Conservation (phyloP, 2,797 vertebrate species). For the Sebastes variabilis region DNA sequence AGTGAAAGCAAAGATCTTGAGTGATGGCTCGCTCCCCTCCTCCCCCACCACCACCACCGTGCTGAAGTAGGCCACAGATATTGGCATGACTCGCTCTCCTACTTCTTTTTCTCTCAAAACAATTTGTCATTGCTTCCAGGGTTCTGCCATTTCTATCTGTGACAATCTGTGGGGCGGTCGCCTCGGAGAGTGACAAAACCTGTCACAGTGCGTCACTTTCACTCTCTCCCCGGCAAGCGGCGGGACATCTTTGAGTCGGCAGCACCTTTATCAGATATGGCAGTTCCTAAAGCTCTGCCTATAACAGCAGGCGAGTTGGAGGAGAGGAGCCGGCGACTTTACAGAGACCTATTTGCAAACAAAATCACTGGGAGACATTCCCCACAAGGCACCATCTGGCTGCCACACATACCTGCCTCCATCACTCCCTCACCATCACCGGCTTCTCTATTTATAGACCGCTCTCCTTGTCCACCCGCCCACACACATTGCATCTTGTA, state of each 20-base stretch:
- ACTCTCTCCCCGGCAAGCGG: conserved; percentile 67
- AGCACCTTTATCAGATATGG: conserved; percentile 79
- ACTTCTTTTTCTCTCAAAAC: conserved; percentile 63
- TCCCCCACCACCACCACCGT: not conserved
- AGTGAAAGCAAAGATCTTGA: conserved; percentile 41
- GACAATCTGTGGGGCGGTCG: conserved; percentile 73
- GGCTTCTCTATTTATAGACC: conserved; percentile 68
- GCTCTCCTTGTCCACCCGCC: conserved; percentile 52
- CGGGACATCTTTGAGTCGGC: conserved; percentile 72
- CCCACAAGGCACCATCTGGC: conserved; percentile 80
- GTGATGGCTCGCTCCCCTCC: conserved; percentile 27
- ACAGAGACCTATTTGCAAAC: conserved; percentile 81
- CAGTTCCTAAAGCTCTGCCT: conserved; percentile 74
- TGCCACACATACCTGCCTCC: conserved; percentile 74
- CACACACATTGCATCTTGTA: conserved; percentile 63
- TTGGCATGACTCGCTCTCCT: conserved; percentile 56
- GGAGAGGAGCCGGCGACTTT: conserved; percentile 63
- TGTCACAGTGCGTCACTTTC: conserved; percentile 78
- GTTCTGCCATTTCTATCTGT: conserved; percentile 74
- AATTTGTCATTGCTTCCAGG: conserved; percentile 77
- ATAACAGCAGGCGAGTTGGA: conserved; percentile 67
- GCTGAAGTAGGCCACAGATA: conserved; percentile 66
- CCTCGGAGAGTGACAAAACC: conserved; percentile 79
- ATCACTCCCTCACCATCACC: conserved; percentile 64
- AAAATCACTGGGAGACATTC: conserved; percentile 80